Evolutionary conservation across 92 coral and sea anemone genomes (phyloP).

Genomic region (Palythoa grandis): DNA sequence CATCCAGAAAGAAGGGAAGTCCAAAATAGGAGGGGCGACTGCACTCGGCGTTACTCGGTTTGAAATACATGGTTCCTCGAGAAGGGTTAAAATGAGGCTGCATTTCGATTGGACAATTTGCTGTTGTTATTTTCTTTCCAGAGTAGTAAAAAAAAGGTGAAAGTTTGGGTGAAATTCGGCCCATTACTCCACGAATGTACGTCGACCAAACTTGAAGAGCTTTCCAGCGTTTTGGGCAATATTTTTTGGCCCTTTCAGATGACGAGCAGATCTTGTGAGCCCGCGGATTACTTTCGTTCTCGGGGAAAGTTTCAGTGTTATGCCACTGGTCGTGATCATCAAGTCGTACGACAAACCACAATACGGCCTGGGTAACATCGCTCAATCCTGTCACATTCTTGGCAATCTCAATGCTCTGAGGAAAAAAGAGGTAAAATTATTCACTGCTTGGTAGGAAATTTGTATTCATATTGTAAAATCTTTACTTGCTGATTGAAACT

Average conservation of each 20-base stretch:
- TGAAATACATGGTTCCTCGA: slow-evolving; percentile 89
- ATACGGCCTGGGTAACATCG: neutral
- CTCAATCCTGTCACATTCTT: neutral
- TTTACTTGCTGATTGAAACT: no score
- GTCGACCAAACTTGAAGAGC: slow-evolving; percentile 86
- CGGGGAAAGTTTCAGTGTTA: slow-evolving; percentile 81
- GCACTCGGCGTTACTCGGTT: slow-evolving; percentile 71
- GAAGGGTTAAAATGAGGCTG: slow-evolving; percentile 92
- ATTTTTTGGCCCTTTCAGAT: slow-evolving; percentile 65
- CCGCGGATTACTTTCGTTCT: slow-evolving; percentile 76
- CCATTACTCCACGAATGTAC: slow-evolving; percentile 73
- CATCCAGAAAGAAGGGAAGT: slow-evolving; percentile 82
- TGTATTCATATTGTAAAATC: no score
- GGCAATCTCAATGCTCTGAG: neutral
- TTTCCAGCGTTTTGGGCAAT: slow-evolving; percentile 92
- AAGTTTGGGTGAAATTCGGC: slow-evolving; percentile 78
- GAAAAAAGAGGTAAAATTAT: neutral
- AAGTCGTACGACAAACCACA: neutral
- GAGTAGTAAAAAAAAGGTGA: slow-evolving; percentile 78
- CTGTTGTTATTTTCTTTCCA: slow-evolving; percentile 79
- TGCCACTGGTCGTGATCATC: slow-evolving; percentile 69
- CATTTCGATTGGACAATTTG: slow-evolving; percentile 92
- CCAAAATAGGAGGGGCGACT: slow-evolving; percentile 72
- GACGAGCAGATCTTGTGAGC: slow-evolving; percentile 81
- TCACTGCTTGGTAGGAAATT: no score